phyloP scores from a whole-genome alignment of 2,888 invertebrate genomes.

The Leucozona laternaria region DNA sequence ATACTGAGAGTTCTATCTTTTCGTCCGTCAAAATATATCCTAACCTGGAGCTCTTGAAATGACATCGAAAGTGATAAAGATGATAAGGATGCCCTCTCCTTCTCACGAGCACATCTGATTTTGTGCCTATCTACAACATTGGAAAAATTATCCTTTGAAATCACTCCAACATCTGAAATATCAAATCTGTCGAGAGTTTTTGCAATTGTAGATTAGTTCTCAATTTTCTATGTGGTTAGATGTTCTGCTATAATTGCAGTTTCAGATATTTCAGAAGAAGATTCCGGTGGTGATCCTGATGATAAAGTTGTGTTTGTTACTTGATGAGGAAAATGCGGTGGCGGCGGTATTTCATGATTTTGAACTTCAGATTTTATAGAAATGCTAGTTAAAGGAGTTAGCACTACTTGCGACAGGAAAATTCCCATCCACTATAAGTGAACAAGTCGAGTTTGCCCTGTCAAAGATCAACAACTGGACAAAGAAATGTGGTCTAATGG shows the following conservation, averaged over 20 bases:
- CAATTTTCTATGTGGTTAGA: background rate
- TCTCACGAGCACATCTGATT: too few relatives aligned
- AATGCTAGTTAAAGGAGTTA: too few relatives aligned
- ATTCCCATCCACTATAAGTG: too few relatives aligned
- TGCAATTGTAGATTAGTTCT: background rate
- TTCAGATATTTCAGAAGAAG: background rate
- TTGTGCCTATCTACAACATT: conserved; percentile 10
- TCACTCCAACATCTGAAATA: background rate
- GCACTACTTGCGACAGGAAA: too few relatives aligned
- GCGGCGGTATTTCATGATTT: background rate
- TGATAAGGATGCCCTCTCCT: background rate
- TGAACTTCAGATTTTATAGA: background rate
- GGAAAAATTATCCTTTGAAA: background rate
- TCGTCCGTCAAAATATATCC: background rate
- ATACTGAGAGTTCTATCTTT: background rate
- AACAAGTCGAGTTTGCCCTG: too few relatives aligned
- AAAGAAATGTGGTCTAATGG: too few relatives aligned
- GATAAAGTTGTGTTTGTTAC: background rate
- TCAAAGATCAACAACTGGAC: too few relatives aligned
- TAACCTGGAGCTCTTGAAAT: background rate
- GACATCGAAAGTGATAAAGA: background rate
- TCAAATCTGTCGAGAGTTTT: conserved; percentile 1
- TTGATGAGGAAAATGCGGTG: background rate
- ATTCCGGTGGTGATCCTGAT: too few relatives aligned
- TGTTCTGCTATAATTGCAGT: background rate